phyloP scores from a whole-genome alignment of 2,113 vertebrate genomes.

The Rhea pennata region DNA sequence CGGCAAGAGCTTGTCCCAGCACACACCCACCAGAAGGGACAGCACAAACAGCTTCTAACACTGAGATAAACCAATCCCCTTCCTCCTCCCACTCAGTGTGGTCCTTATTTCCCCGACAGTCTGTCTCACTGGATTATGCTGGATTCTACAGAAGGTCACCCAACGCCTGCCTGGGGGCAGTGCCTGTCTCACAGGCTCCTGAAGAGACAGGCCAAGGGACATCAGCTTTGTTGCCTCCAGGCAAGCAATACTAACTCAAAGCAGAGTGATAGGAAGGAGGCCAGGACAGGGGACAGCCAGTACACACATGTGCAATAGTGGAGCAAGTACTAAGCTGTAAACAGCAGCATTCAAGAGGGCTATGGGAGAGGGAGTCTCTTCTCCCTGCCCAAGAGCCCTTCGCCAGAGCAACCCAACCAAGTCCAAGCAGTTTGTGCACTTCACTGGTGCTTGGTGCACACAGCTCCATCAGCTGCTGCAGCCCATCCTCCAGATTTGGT shows the following conservation, averaged over 20 bases:
- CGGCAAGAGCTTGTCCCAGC: neutral
- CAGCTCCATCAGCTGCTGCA: neutral
- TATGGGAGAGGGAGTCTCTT: neutral
- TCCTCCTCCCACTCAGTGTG: neutral
- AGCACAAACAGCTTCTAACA: neutral
- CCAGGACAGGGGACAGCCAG: neutral
- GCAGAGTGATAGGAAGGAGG: neutral
- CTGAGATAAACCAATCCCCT: neutral
- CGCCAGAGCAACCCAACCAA: neutral
- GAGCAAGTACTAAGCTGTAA: neutral
- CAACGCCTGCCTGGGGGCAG: accelerated
- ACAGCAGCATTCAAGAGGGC: neutral
- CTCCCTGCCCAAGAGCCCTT: neutral
- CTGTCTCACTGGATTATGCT: neutral
- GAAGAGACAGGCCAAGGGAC: neutral
- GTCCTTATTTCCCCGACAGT: neutral
- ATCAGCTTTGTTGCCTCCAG: neutral
- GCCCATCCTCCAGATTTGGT: neutral
- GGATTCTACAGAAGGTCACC: neutral
- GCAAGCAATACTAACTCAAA: accelerated
- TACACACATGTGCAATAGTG: neutral
- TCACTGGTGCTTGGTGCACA: accelerated
- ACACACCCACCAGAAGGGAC: neutral
- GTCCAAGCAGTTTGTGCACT: neutral
- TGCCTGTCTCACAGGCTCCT: neutral